Percentiles rank a stretch among this genome's conserved stretches.
Evolutionary conservation across 2,113 vertebrate species (phyloP).

Genomic region (Diphyllodes magnificus): DNA sequence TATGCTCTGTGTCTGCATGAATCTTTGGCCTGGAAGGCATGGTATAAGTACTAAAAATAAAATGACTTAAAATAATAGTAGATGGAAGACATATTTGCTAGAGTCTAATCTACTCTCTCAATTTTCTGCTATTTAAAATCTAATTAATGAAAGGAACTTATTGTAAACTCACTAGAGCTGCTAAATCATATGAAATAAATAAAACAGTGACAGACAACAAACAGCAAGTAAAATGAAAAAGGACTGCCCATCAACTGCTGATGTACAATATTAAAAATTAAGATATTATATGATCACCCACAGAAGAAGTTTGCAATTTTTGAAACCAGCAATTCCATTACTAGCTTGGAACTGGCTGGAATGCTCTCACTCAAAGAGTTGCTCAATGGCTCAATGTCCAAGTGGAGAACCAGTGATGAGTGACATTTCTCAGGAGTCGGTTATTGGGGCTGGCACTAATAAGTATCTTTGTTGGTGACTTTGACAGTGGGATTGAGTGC

Average conservation of each 20-base stretch:
- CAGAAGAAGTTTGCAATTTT: not conserved
- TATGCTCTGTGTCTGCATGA: not conserved
- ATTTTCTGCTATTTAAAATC: not conserved
- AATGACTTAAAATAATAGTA: not conserved
- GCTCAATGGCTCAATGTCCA: not conserved
- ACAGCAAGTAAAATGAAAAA: not conserved
- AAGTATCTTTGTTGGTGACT: not conserved
- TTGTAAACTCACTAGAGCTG: not conserved
- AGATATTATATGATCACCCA: not conserved
- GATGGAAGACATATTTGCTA: not conserved
- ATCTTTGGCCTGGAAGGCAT: not conserved
- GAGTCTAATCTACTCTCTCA: not conserved
- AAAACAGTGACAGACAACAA: not conserved
- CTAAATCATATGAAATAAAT: not conserved
- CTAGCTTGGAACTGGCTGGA: not conserved
- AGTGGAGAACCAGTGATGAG: not conserved
- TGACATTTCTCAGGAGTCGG: not conserved
- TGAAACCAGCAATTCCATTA: not conserved
- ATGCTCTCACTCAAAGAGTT: not conserved
- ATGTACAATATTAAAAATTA: not conserved
- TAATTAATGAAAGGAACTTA: not conserved
- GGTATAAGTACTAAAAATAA: not conserved
- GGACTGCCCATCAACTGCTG: not conserved
- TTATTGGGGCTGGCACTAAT: no score
- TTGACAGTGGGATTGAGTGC: not conserved